A percentile compares a stretch with the other conserved stretches of the same genome.
Evolutionary conservation across 1,140 invertebrate species (phyloP).

Genomic region (Steinernema feltiae): DNA sequence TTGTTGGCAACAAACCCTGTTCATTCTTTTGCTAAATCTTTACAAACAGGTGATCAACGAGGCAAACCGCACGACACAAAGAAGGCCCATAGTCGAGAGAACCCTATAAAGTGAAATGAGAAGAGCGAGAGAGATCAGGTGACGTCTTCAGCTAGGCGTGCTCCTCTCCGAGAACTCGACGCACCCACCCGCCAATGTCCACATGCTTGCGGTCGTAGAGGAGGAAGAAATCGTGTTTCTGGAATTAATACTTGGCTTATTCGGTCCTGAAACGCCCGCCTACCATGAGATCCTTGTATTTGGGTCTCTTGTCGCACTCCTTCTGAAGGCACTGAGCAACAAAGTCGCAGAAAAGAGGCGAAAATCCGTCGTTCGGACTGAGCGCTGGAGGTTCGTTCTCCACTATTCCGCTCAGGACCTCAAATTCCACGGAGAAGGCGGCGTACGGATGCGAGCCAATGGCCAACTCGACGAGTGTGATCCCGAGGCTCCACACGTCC

Average conservation of each 20-base stretch:
- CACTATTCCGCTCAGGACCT: constrained; percentile 63
- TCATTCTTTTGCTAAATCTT: too few species aligned
- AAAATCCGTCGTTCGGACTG: constrained; percentile 6
- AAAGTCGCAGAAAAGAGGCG: not conserved
- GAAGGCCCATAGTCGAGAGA: too few species aligned
- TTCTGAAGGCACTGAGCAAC: constrained; percentile 13
- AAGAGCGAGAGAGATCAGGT: not conserved
- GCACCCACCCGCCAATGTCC: not conserved
- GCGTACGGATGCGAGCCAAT: constrained; percentile 86
- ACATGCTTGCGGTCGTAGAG: not conserved
- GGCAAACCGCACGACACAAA: too few species aligned
- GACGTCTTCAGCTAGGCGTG: too few species aligned
- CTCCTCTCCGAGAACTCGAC: not conserved
- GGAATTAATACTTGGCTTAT: not conserved
- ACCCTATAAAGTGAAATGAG: not conserved
- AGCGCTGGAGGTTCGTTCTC: constrained; percentile 75
- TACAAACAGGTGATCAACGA: too few species aligned
- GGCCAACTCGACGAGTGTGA: constrained; percentile 73
- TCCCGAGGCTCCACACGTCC: constrained; percentile 81
- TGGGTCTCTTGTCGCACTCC: not conserved
- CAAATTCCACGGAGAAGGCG: not conserved
- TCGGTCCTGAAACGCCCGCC: not conserved
- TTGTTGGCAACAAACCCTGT: too few species aligned
- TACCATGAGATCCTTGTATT: not conserved
- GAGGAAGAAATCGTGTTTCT: constrained; percentile 4